Conservation (phyloP, 2,797 vertebrate species). For the Dicrostonyx torquatus region DNA sequence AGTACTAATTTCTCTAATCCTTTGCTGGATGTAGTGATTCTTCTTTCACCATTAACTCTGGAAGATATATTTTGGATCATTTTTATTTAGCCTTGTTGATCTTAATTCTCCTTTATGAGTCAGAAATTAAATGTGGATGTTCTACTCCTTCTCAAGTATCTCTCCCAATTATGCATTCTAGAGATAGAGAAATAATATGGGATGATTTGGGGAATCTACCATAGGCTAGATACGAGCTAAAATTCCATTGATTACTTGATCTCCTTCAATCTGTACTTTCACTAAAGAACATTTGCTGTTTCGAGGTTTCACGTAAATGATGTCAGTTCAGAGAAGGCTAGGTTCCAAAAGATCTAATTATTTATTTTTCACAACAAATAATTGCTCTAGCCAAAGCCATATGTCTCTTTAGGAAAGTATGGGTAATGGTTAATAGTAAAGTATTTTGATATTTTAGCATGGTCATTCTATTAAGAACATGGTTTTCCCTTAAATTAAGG, state of each 20-base stretch:
- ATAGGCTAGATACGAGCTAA: neutral
- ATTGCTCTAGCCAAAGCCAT: neutral
- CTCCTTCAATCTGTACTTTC: neutral
- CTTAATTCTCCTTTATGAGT: neutral
- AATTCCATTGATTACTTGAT: neutral
- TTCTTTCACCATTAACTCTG: neutral
- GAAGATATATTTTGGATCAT: no score
- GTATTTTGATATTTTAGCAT: neutral
- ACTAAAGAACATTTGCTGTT: neutral
- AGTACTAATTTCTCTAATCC: neutral
- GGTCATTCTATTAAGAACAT: neutral
- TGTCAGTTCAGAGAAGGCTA: neutral
- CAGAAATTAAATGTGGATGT: neutral
- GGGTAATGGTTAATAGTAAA: neutral
- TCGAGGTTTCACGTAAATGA: neutral
- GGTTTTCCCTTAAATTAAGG: neutral
- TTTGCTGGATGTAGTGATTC: neutral
- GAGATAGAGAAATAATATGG: neutral
- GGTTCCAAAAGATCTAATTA: no score
- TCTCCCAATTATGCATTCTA: neutral
- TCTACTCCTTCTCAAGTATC: neutral
- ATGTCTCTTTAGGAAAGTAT: neutral
- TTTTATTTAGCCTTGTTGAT: neutral
- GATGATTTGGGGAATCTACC: neutral
- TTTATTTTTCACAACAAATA: neutral